Conservation (phyloP, 2,797 vertebrate genomes). For the Melanitta fusca region DNA sequence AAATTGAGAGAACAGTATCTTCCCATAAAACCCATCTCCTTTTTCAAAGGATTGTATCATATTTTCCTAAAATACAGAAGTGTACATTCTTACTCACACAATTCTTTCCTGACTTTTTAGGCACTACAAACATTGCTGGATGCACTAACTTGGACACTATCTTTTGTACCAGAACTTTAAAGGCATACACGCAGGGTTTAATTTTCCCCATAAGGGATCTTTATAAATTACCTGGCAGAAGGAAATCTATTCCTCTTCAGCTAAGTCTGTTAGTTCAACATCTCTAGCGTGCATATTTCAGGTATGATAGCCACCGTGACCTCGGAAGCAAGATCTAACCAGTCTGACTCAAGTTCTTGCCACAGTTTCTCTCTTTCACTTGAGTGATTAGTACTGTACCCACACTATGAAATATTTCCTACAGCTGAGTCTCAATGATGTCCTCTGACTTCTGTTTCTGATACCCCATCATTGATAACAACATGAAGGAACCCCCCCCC, state of each 20-base stretch:
- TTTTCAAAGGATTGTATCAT: neutral
- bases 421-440: neutral
- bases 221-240: neutral
- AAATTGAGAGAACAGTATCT: neutral
- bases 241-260: neutral
- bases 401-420: neutral
- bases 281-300: neutral
- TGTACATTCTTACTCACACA: neutral
- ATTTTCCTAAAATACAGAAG: constrained; percentile 15
- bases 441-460: neutral
- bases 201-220: neutral
- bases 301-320: neutral
- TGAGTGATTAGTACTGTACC: neutral
- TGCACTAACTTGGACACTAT: neutral
- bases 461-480: neutral
- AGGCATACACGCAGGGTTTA: neutral
- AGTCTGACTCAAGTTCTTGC: neutral
- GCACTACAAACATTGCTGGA: neutral
- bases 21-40: neutral
- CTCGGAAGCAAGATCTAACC: neutral
- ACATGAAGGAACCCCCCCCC: neutral
- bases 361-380: neutral
- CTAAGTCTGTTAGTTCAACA: neutral
- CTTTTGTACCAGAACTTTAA: constrained; percentile 1
- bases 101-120: neutral